These are phyloP conservation scores for Pomacea canaliculata DNA, from an alignment of 2,888 invertebrate species.

Conservation along the genomic window DNA sequence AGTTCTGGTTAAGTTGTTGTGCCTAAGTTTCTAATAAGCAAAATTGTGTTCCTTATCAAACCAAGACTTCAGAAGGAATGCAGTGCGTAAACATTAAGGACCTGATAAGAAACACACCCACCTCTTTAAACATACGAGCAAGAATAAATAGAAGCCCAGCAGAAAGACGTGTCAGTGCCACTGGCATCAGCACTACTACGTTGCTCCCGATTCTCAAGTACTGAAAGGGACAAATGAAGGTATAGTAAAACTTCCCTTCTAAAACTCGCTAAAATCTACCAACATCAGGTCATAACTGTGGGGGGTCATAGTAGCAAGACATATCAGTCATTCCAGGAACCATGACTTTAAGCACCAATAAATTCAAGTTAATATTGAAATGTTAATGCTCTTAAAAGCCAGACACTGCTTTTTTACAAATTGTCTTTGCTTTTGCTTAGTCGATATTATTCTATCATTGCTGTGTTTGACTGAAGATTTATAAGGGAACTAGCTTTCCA, in stretches of 20 bases:
- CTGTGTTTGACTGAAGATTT: no score
- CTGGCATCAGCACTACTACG: slow-evolving; percentile 42
- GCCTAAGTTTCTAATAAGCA: no score
- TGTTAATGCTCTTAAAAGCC: no score
- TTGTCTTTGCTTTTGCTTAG: no score
- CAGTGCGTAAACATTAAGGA: no score
- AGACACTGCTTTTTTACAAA: no score
- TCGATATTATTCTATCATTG: no score
- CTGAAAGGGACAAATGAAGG: slow-evolving; percentile 29
- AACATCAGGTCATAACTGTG: background rate
- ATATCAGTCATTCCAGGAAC: background rate
- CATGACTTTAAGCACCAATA: background rate
- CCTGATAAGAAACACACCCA: slow-evolving; percentile 18
- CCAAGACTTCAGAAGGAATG: no score
- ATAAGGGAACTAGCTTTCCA: no score
- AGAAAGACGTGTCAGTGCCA: slow-evolving; percentile 44
- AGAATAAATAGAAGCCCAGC: slow-evolving; percentile 50
- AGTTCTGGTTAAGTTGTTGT: no score
- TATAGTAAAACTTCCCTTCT: background rate
- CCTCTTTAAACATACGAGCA: slow-evolving; percentile 45
- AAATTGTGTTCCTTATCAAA: no score
- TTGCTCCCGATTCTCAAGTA: slow-evolving; percentile 30
- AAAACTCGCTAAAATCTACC: background rate
- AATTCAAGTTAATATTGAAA: no score
- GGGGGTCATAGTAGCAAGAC: background rate